phyloP scores from a whole-genome alignment of 2,797 vertebrate species.

The Lerista edwardsae region DNA sequence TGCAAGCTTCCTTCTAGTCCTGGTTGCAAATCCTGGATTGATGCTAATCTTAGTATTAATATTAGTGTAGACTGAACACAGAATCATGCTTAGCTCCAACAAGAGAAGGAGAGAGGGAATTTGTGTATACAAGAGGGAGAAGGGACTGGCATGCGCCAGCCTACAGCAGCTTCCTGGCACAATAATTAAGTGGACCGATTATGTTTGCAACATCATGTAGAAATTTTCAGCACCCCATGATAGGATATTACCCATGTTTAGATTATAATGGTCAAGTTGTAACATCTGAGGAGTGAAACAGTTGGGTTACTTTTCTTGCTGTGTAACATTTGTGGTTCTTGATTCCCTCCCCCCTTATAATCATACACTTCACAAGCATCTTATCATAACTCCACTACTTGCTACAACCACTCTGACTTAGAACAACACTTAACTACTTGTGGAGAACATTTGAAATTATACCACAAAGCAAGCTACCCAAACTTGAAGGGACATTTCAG shows the following conservation, averaged over 20 bases:
- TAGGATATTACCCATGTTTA: conserved; percentile 17
- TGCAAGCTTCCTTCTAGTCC: no score
- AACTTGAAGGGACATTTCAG: conserved; percentile 56
- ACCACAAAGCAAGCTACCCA: conserved; percentile 51
- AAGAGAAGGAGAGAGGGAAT: not conserved
- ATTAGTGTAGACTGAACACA: not conserved
- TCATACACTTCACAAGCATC: not conserved
- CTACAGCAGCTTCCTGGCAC: no score
- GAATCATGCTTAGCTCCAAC: not conserved
- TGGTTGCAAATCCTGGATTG: no score
- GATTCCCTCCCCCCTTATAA: not conserved
- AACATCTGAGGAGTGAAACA: not conserved
- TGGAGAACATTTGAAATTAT: conserved; percentile 69
- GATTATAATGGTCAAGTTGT: not conserved
- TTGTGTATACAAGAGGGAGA: not conserved
- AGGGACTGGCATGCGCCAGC: not conserved
- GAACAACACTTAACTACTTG: conserved; percentile 36
- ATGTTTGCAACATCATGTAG: conserved; percentile 35
- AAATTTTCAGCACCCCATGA: conserved; percentile 13
- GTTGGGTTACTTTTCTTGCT: not conserved
- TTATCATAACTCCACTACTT: not conserved
- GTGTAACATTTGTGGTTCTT: not conserved
- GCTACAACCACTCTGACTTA: not conserved
- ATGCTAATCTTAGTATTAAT: no score
- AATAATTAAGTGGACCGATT: conserved; percentile 4